These are phyloP conservation scores for Pristionchus arcanus DNA, from an alignment of 2,888 invertebrate genomes.

Conservation along the genomic window DNA sequence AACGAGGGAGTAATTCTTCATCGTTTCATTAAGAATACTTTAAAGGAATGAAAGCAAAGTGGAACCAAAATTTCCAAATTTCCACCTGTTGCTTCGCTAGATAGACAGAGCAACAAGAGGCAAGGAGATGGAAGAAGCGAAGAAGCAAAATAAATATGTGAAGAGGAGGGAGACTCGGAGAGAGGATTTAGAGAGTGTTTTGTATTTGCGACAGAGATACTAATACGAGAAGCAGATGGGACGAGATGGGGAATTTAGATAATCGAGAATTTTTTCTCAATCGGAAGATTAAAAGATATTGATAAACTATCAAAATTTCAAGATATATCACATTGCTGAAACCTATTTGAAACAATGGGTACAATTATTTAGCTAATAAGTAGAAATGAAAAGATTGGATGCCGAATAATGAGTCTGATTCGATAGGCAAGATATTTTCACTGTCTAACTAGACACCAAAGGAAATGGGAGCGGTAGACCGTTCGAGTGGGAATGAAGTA, in stretches of 20 bases:
- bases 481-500: too few relatives aligned
- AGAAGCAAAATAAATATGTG: neutral
- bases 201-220: neutral
- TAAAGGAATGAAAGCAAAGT: too few relatives aligned
- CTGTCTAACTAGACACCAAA: too few relatives aligned
- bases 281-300: too few relatives aligned
- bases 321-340: neutral
- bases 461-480: too few relatives aligned
- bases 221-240: neutral
- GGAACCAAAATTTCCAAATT: too few relatives aligned
- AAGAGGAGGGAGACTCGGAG: neutral
- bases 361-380: neutral
- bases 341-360: neutral
- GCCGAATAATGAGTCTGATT: neutral
- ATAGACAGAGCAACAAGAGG: neutral
- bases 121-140: neutral
- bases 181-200: constrained; percentile 14
- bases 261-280: too few relatives aligned
- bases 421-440: too few relatives aligned
- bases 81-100: neutral
- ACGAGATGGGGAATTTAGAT: neutral
- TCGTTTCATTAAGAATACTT: too few relatives aligned
- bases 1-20: too few relatives aligned
- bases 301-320: too few relatives aligned
- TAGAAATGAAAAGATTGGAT: neutral